phyloP scores from a whole-genome alignment of 2,888 invertebrate species.

The Sphaeridia pumilis region DNA sequence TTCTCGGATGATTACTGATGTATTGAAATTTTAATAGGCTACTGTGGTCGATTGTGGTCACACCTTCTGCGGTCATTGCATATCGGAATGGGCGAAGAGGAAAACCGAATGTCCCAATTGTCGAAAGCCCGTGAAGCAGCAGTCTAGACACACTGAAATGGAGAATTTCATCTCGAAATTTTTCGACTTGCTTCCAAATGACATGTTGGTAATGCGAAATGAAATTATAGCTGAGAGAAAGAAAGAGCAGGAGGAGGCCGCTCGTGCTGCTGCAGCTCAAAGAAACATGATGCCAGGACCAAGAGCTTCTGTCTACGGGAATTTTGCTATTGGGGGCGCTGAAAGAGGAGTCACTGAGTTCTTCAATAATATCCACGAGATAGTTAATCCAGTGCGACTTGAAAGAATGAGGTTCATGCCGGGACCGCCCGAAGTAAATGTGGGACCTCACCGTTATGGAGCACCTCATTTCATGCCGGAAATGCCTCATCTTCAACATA shows the following conservation, averaged over 20 bases:
- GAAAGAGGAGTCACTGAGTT: too few relatives aligned
- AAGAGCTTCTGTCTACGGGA: too few relatives aligned
- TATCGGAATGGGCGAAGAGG: conserved; percentile 56
- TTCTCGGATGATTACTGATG: background rate
- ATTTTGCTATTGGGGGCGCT: too few relatives aligned
- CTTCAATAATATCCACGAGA: too few relatives aligned
- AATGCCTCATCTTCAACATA: too few relatives aligned
- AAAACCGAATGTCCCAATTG: conserved; percentile 63
- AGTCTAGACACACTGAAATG: conserved; percentile 52
- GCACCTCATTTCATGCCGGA: too few relatives aligned
- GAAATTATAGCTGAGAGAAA: conserved; percentile 11
- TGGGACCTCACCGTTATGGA: too few relatives aligned
- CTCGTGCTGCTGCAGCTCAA: conserved; percentile 10
- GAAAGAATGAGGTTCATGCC: too few relatives aligned
- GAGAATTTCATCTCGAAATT: conserved; percentile 63
- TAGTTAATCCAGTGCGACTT: too few relatives aligned
- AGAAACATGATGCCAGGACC: too few relatives aligned
- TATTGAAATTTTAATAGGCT: conserved; percentile 40
- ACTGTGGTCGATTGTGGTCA: conserved; percentile 61
- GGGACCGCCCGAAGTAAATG: too few relatives aligned
- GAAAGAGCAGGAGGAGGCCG: conserved; percentile 15
- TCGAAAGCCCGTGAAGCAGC: conserved; percentile 43
- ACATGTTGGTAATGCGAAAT: conserved; percentile 48
- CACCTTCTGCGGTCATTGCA: conserved; percentile 61
- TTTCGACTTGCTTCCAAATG: conserved; percentile 50